phyloP scores from a whole-genome alignment of 2,113 vertebrate species.

The Calyptomena viridis region DNA sequence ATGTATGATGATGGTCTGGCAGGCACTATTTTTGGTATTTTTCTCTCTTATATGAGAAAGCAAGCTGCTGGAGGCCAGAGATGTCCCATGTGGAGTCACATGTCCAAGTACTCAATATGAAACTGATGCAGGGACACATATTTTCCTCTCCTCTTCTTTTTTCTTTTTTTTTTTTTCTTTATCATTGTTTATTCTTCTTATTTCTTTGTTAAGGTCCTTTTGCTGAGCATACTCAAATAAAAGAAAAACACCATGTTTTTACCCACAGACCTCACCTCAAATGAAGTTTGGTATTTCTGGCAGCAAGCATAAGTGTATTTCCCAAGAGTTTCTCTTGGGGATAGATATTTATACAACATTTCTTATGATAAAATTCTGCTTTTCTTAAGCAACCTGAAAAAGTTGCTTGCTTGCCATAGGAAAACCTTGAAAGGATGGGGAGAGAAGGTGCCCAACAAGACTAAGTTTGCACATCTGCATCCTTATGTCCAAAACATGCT shows the following conservation, averaged over 20 bases:
- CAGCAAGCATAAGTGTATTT: fast-evolving
- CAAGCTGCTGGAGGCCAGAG: background rate
- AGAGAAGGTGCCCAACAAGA: background rate
- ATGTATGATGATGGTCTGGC: background rate
- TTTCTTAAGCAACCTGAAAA: background rate
- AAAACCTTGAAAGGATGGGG: background rate
- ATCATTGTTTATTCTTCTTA: background rate
- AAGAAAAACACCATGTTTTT: background rate
- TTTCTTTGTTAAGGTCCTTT: background rate
- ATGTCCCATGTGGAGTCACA: background rate
- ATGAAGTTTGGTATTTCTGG: background rate
- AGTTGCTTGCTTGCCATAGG: background rate
- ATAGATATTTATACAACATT: background rate
- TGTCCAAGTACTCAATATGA: background rate
- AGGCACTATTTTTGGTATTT: background rate
- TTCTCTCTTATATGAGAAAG: background rate
- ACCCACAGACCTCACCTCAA: background rate
- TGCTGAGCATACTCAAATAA: background rate
- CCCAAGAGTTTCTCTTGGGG: background rate
- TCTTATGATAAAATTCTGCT: background rate
- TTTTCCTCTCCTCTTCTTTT: background rate
- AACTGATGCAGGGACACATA: background rate
- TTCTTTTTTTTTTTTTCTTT: background rate
- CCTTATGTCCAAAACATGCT: background rate
- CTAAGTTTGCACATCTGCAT: background rate